Evolutionary conservation across 2,113 vertebrate genomes (phyloP).

Genomic region (Strix uralensis): DNA sequence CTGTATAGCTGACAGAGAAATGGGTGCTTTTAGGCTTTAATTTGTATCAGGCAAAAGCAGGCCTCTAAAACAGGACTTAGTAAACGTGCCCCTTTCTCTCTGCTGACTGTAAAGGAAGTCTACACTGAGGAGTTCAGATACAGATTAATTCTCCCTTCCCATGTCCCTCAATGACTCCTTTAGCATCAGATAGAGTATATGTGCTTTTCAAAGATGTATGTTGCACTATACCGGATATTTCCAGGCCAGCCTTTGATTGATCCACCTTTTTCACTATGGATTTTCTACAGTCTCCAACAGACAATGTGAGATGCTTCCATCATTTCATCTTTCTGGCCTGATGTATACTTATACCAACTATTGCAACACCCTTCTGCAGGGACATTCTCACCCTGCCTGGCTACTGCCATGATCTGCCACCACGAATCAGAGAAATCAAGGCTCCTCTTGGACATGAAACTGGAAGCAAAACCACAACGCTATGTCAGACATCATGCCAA

Average conservation of each 20-base stretch:
- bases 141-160: not conserved
- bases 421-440: not conserved
- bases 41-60: not conserved
- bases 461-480: not conserved
- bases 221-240: not conserved
- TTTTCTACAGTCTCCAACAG: not conserved
- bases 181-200: not conserved
- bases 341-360: not conserved
- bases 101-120: not conserved
- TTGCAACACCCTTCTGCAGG: not conserved
- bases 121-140: not conserved
- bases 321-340: not conserved
- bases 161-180: not conserved
- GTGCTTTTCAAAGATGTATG: fast-evolving
- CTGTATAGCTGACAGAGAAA: not conserved
- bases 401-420: not conserved
- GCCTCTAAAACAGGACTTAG: not conserved
- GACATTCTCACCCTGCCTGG: not conserved
- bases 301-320: not conserved
- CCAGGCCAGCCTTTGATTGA: not conserved
- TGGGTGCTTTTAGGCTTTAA: not conserved
- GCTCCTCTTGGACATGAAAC: not conserved
- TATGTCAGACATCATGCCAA: not conserved
- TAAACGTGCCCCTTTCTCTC: not conserved
- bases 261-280: not conserved